Percentiles rank a stretch among this genome's conserved stretches.
These are phyloP conservation scores for Solenodon paradoxus DNA, from an alignment of 2,113 vertebrate genomes.

Conservation along the genomic window DNA sequence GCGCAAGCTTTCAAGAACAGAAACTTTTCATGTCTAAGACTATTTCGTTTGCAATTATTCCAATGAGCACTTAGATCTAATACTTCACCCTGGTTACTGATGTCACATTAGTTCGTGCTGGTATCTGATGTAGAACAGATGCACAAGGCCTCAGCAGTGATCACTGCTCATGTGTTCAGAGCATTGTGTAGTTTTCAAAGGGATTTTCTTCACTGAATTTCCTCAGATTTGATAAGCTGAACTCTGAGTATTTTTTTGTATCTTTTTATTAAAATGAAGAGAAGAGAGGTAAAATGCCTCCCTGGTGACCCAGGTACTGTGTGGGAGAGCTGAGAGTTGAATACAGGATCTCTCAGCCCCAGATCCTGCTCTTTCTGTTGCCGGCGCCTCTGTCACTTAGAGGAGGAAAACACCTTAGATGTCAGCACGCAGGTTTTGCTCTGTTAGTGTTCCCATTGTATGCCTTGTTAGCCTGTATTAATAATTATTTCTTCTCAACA, in stretches of 20 bases:
- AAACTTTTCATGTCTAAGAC: not conserved
- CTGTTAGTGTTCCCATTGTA: rapidly evolving
- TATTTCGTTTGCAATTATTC: not conserved
- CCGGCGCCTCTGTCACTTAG: not conserved
- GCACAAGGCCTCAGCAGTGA: rapidly evolving
- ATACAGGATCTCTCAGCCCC: not conserved
- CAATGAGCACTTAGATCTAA: not conserved
- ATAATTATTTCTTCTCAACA: conserved; percentile 64
- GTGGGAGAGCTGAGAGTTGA: not conserved
- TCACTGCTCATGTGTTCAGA: not conserved
- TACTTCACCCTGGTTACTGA: not conserved
- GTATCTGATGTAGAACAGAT: not conserved
- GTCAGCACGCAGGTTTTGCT: not conserved
- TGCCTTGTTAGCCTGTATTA: too few relatives aligned
- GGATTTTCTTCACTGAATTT: not conserved
- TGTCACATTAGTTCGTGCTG: not conserved
- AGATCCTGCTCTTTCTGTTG: not conserved
- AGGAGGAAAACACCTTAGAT: not conserved
- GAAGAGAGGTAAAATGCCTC: not conserved
- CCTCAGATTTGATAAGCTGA: not conserved
- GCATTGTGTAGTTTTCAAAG: not conserved
- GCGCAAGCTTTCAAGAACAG: not conserved
- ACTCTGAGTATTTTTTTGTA: not conserved
- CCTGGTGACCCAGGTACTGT: not conserved
- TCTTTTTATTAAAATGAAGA: not conserved